Conservation (phyloP, 2,797 vertebrate species). For the Petrocephalus schoutedeni region DNA sequence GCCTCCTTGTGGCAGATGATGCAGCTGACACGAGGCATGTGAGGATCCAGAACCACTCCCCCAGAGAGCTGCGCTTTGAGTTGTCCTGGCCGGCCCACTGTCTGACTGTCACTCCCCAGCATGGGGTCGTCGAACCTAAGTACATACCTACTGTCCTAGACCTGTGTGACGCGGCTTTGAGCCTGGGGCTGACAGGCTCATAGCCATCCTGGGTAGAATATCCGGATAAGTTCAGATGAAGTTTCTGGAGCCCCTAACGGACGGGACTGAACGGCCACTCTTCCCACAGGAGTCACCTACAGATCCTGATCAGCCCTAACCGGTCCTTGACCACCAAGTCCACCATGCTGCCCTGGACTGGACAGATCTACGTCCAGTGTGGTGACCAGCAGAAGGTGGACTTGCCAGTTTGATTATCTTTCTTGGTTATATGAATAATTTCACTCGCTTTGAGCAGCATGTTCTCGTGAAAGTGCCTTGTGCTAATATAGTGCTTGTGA, state of each 20-base stretch:
- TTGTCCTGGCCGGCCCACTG: constrained; percentile 94
- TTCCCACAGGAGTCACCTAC: constrained; percentile 66
- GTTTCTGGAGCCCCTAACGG: not conserved
- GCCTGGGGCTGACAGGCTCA: too few species aligned
- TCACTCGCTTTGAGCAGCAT: not conserved
- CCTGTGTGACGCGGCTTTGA: not conserved
- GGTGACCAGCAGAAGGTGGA: constrained; percentile 60
- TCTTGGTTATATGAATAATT: not conserved
- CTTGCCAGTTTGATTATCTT: not conserved
- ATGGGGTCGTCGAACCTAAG: constrained; percentile 78
- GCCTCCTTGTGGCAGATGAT: constrained; percentile 57
- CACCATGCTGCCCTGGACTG: constrained; percentile 81
- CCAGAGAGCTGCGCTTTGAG: constrained; percentile 76
- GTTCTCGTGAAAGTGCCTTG: constrained; percentile 1
- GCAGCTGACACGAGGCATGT: constrained; percentile 63
- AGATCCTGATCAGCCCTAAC: constrained; percentile 90
- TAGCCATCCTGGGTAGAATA: not conserved
- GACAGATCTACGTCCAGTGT: constrained; percentile 81
- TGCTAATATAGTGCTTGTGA: constrained; percentile 1
- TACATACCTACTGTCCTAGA: constrained; percentile 51
- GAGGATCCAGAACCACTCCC: constrained; percentile 72
- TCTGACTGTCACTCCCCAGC: constrained; percentile 88
- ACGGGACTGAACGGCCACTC: not conserved
- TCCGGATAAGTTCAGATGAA: not conserved
- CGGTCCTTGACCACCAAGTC: constrained; percentile 74